phyloP scores from a whole-genome alignment of 2,113 vertebrate genomes.

The Myiopsitta monachus region DNA sequence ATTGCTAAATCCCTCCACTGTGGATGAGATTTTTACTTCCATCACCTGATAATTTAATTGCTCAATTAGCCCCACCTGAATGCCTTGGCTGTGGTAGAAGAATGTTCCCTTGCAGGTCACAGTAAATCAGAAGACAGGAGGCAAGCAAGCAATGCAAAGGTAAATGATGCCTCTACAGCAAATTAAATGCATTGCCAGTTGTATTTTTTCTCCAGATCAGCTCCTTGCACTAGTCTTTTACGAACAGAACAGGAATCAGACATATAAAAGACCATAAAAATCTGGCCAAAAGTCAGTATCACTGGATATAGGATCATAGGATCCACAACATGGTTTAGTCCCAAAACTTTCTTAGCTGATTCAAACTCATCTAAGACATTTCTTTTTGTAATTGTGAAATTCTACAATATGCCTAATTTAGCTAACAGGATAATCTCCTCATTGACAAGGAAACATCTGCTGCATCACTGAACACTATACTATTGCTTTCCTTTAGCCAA shows the following conservation, averaged over 20 bases:
- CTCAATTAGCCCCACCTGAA: conserved; percentile 24
- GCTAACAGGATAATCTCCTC: not conserved
- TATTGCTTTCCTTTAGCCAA: not conserved
- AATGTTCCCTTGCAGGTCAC: conserved; percentile 39
- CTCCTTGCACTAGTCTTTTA: not conserved
- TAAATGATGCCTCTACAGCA: not conserved
- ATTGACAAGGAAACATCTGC: not conserved
- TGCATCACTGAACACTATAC: not conserved
- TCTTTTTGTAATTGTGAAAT: not conserved
- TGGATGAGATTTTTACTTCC: conserved; percentile 35
- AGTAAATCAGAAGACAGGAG: not conserved
- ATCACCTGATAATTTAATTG: conserved; percentile 54
- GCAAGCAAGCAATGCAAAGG: not conserved
- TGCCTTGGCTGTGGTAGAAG: not conserved
- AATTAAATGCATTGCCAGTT: not conserved
- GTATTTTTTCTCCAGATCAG: not conserved
- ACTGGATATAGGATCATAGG: not conserved
- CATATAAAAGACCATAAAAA: not conserved
- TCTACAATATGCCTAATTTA: not conserved
- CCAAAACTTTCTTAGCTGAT: not conserved
- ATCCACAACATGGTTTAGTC: not conserved
- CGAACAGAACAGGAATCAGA: not conserved
- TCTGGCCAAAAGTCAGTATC: not conserved
- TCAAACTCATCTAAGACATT: not conserved
- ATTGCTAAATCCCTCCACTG: conserved; percentile 26